A percentile compares a stretch with the other conserved stretches of the same genome.
Conservation (phyloP, 92 coral and sea anemone genomes). For the Metridium senile region DNA sequence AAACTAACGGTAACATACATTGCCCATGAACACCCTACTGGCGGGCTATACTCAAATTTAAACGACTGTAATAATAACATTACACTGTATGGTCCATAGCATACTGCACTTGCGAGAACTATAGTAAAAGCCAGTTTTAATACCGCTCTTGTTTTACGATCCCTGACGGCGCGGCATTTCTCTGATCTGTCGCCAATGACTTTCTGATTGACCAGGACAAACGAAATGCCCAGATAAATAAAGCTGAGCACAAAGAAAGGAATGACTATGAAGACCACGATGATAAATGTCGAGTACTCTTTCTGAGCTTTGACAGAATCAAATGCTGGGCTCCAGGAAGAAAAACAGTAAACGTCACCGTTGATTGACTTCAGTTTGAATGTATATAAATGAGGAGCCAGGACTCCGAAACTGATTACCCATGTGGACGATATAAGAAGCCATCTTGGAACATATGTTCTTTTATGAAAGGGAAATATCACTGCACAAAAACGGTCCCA, state of each 20-base stretch:
- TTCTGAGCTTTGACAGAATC: conserved; percentile 16
- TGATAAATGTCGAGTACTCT: conserved; percentile 7
- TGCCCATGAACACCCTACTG: conserved; percentile 5
- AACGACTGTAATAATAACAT: conserved; percentile 5
- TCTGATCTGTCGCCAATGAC: conserved; percentile 21
- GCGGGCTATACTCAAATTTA: conserved; percentile 9
- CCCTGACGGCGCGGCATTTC: conserved; percentile 10
- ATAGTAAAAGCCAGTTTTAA: conserved; percentile 28
- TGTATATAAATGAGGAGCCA: conserved; percentile 31
- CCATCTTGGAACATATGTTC: background rate
- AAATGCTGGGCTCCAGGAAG: conserved; percentile 18
- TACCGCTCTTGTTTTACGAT: conserved; percentile 11
- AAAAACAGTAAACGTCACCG: background rate
- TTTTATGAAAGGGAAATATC: conserved; percentile 15
- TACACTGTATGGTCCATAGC: conserved; percentile 27
- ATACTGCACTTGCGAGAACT: conserved; percentile 11
- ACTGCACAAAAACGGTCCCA: conserved; percentile 33
- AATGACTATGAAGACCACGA: background rate
- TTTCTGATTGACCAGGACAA: conserved; percentile 7
- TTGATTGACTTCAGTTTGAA: background rate
- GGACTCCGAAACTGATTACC: conserved; percentile 22
- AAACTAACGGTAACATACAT: background rate
- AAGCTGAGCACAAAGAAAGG: conserved; percentile 11
- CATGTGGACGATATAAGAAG: conserved; percentile 14
- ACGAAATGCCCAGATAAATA: conserved; percentile 18